Evolutionary conservation across 2,888 invertebrate genomes (phyloP).

Genomic region (Malthinus seriepunctatus): DNA sequence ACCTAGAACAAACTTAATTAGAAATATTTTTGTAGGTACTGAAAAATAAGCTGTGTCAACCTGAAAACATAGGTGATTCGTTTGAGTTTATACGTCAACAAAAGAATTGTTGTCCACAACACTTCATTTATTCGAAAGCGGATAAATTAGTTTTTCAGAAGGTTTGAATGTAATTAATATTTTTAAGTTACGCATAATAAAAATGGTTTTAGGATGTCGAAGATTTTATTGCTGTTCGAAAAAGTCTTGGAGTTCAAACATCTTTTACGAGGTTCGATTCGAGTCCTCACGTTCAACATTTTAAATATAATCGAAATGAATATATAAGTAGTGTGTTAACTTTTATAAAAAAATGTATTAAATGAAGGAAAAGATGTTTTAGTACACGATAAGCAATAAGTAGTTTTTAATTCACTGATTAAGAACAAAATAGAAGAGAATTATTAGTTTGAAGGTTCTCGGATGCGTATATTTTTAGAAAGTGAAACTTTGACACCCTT

Average conservation of each 20-base stretch:
- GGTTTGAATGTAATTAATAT: conserved; percentile 45
- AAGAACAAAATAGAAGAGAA: too few species aligned
- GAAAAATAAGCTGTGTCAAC: conserved; percentile 38
- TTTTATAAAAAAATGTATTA: conserved; percentile 63
- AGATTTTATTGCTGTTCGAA: conserved; percentile 63
- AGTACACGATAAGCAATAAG: too few species aligned
- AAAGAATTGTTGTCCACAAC: conserved; percentile 65
- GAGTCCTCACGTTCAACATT: conserved; percentile 77
- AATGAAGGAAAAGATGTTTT: too few species aligned
- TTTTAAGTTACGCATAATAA: conserved; percentile 9
- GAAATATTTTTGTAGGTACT: too few species aligned
- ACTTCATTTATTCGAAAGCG: conserved; percentile 73
- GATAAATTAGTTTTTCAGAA: conserved; percentile 68
- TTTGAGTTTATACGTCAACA: conserved; percentile 63
- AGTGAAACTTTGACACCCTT: too few species aligned
- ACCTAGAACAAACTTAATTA: neutral
- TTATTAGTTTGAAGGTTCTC: too few species aligned
- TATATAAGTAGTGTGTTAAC: conserved; percentile 64
- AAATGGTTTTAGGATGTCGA: conserved; percentile 62
- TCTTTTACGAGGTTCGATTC: conserved; percentile 67
- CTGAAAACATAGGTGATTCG: conserved; percentile 52
- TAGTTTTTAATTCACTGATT: too few species aligned
- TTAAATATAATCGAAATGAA: conserved; percentile 63
- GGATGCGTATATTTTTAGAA: too few species aligned
- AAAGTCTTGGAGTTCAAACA: conserved; percentile 64